phyloP scores from a whole-genome alignment of 2,797 vertebrate genomes.

The Echeneis naucrates region DNA sequence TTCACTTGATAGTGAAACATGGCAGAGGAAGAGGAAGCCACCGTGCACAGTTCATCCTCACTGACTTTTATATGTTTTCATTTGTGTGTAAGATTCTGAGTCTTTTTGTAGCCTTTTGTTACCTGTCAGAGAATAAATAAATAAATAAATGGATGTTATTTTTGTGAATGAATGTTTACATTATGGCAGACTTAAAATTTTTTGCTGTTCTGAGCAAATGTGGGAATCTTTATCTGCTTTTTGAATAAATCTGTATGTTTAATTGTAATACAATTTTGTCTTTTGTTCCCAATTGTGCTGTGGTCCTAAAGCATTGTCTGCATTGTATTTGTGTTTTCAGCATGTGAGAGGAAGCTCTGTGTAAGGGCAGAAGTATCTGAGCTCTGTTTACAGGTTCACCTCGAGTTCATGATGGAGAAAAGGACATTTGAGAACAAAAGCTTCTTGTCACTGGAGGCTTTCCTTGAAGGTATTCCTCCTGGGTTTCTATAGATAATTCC shows the following conservation, averaged over 20 bases:
- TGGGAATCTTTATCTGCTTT: constrained; percentile 72
- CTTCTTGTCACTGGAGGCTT: neutral
- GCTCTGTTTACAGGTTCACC: neutral
- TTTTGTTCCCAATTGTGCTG: neutral
- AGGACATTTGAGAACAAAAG: constrained; percentile 42
- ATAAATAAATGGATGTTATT: constrained; percentile 82
- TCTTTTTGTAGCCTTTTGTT: constrained; percentile 84
- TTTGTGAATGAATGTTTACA: constrained; percentile 91
- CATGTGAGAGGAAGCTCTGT: neutral
- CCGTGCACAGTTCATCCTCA: constrained; percentile 71
- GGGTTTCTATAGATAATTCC: constrained; percentile 73
- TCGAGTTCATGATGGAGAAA: neutral
- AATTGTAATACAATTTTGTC: constrained; percentile 46
- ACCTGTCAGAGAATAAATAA: constrained; percentile 82
- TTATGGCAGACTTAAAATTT: constrained; percentile 87
- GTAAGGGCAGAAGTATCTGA: neutral
- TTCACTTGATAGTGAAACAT: constrained; percentile 88
- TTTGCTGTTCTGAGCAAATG: constrained; percentile 81
- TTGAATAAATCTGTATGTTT: constrained; percentile 77
- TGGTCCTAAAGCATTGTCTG: neutral
- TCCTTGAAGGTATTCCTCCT: constrained; percentile 45
- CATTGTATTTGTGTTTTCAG: neutral
- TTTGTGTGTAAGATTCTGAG: constrained; percentile 76
- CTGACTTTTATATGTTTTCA: constrained; percentile 81
- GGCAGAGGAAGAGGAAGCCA: neutral